These are phyloP conservation scores for Cyclopterus lumpus DNA, from an alignment of 2,797 vertebrate species.

Conservation along the genomic window DNA sequence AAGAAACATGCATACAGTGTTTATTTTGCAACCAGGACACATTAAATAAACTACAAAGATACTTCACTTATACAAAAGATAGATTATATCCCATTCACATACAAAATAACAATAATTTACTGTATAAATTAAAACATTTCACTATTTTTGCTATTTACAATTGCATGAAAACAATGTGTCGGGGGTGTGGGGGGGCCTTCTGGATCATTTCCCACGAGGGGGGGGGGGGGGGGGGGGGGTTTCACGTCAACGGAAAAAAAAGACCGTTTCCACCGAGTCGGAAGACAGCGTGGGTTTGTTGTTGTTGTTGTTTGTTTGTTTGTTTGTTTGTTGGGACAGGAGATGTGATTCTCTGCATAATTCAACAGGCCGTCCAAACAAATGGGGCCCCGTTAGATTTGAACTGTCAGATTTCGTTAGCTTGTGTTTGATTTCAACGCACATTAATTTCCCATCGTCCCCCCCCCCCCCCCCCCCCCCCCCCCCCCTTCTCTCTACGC, in stretches of 20 bases:
- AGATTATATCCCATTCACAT: slow-evolving; percentile 88
- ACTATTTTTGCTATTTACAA: slow-evolving; percentile 85
- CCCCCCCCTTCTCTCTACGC: slow-evolving; percentile 42
- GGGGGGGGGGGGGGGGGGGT: no score
- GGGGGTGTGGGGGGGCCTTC: slow-evolving; percentile 41
- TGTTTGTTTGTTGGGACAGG: no score
- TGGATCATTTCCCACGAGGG: slow-evolving; percentile 46
- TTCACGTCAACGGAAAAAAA: slow-evolving; percentile 48
- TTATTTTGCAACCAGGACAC: slow-evolving; percentile 86
- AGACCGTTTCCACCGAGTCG: slow-evolving; percentile 30
- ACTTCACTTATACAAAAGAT: slow-evolving; percentile 89
- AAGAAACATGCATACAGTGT: slow-evolving; percentile 89
- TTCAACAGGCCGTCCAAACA: slow-evolving; percentile 74
- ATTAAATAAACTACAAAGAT: slow-evolving; percentile 89
- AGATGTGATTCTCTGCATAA: slow-evolving; percentile 73
- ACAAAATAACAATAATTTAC: slow-evolving; percentile 91
- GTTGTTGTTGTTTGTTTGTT: no score
- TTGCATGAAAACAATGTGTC: slow-evolving; percentile 74
- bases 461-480: not conserved
- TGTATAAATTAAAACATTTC: slow-evolving; percentile 89
- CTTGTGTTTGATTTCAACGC: slow-evolving; percentile 66
- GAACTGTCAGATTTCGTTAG: slow-evolving; percentile 74
- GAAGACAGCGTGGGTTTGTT: slow-evolving; percentile 39
- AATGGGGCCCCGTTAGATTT: slow-evolving; percentile 73
- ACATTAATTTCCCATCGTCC: slow-evolving; percentile 58